Base-by-base conservation (phyloP, 2,888 invertebrate species). In the Creontiades dilutus region DNA sequence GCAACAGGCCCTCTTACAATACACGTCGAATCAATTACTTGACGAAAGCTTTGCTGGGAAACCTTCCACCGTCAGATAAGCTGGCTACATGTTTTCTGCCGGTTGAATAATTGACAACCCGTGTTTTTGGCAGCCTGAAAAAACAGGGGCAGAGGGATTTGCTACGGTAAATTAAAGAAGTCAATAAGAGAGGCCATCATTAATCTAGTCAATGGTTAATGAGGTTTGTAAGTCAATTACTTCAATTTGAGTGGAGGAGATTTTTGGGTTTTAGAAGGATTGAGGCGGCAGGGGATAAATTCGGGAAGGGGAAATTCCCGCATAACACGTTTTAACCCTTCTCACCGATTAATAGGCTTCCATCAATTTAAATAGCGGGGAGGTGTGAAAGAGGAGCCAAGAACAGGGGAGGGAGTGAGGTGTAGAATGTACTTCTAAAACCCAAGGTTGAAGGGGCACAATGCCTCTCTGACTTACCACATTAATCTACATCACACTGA, bases 141-240 rank as follows among this genome's bases (percentile, higher is more conserved):
- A 16, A 52, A 52, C 16, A 48, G 48, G 11, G 5, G 82, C 14
- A 82, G 27, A 52, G 55, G 48, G 48, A 27, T 81, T 81, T 23
- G 27, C 52, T 52, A n/a, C 14, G 11, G 48, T 48, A 37, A 52
- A 82, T 82, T 52, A 82, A 82, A 48, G 82, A 52, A 82, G 82
- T 82, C 82, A 82, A 82, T 82, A 52, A 52, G 82, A 82, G 55
- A 82, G 52, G 82, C 52, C 16, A 82, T 52, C 82, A 82, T 82
- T 82, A 82, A 82, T 82, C 82, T 52, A 52, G 52, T 82, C 48
- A 52, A 82, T 19, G 13, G 55, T 52, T 82, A 82, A 82, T 82
- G 82, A 82, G 82, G 52, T 82, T 82, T 82, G 82, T 82, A 82
- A 82, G 82, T 82, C 82, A 82, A 82, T 82, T 82, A 82, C 52